Conservation (phyloP, 2,888 invertebrate species). For the Plagodis dolabraria region DNA sequence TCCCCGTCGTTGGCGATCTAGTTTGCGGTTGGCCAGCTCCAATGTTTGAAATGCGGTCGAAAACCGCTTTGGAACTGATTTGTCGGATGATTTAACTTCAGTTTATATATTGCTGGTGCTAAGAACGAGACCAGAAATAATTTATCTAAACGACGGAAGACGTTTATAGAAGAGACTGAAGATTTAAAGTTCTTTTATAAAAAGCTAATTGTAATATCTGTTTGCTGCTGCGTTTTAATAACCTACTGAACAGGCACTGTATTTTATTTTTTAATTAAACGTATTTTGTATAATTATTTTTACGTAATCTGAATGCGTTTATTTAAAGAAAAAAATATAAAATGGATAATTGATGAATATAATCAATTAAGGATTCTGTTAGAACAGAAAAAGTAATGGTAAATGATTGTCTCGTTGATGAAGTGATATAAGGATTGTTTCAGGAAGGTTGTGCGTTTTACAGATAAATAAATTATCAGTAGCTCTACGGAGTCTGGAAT, state of each 20-base stretch:
- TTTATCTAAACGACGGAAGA: background rate
- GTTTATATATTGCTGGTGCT: slow-evolving; percentile 27
- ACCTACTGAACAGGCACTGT: too few species aligned
- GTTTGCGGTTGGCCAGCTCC: slow-evolving; percentile 54
- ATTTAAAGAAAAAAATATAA: background rate
- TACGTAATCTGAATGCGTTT: background rate
- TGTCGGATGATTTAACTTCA: slow-evolving; percentile 44
- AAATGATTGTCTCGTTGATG: background rate
- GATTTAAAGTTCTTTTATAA: too few species aligned
- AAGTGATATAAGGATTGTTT: too few species aligned
- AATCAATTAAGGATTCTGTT: background rate
- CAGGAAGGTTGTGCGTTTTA: background rate
- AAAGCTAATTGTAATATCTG: too few species aligned
- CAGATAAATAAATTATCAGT: too few species aligned
- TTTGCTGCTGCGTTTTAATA: too few species aligned
- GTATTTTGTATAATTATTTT: too few species aligned
- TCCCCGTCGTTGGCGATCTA: slow-evolving; percentile 54
- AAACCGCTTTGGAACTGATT: slow-evolving; percentile 47
- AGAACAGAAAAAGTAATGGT: too few species aligned
- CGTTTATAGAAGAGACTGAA: too few species aligned
- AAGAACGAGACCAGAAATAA: background rate
- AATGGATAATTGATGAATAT: too few species aligned
- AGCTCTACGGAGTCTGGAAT: too few species aligned
- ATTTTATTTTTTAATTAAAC: too few species aligned
- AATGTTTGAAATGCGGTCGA: slow-evolving; percentile 48